Percentiles rank a stretch among this genome's conserved stretches.
These are phyloP conservation scores for Muscidifurax raptorellus DNA, from an alignment of 1,140 invertebrate species.

Conservation along the genomic window DNA sequence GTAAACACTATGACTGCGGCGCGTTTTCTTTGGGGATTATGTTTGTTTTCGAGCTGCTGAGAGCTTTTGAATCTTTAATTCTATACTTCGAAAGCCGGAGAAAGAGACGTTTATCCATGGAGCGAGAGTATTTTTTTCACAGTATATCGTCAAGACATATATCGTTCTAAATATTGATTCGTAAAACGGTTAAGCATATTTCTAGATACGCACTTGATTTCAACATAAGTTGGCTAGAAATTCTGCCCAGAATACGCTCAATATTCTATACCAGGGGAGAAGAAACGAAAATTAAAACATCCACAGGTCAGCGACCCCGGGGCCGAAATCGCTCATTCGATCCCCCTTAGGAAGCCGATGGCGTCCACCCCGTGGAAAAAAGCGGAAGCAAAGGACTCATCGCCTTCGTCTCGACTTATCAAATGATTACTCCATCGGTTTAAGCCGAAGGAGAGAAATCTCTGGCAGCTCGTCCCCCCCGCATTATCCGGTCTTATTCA, in stretches of 20 bases:
- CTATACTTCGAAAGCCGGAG: neutral
- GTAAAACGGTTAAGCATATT: too few species aligned
- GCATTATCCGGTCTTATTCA: constrained; percentile 56
- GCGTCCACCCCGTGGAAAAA: neutral
- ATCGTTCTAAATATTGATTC: too few species aligned
- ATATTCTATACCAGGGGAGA: too few species aligned
- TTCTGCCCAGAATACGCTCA: too few species aligned
- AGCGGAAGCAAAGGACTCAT: neutral
- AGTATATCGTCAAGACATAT: too few species aligned
- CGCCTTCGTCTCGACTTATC: constrained; percentile 31
- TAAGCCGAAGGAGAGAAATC: constrained; percentile 43
- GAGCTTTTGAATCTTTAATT: neutral
- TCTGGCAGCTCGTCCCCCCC: constrained; percentile 4
- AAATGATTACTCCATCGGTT: constrained; percentile 46
- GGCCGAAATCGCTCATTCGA: too few species aligned
- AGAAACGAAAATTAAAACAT: too few species aligned
- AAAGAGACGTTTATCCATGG: too few species aligned
- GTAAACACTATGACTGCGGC: neutral
- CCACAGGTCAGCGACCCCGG: too few species aligned
- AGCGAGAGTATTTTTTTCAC: too few species aligned
- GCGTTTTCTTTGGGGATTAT: neutral
- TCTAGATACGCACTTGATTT: too few species aligned
- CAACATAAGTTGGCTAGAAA: too few species aligned
- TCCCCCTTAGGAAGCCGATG: neutral
- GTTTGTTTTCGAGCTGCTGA: neutral